Percentiles rank a stretch among this genome's conserved stretches.
Evolutionary conservation across 2,113 vertebrate genomes (phyloP).

Genomic region (Isurus oxyrinchus): DNA sequence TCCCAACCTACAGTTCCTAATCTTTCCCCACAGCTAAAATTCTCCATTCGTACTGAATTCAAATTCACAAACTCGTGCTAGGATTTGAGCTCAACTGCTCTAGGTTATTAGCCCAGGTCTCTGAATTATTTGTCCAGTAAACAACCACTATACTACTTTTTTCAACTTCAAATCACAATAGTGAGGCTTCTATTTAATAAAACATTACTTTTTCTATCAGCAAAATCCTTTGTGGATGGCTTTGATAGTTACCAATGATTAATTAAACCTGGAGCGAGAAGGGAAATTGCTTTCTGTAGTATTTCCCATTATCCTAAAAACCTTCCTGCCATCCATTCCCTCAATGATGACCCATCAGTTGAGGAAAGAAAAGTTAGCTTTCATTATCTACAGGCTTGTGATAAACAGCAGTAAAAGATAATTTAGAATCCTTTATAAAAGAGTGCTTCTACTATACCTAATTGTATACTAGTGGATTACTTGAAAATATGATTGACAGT

Average conservation of each 20-base stretch:
- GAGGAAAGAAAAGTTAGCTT: background rate
- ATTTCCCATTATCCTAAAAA: background rate
- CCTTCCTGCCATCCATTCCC: background rate
- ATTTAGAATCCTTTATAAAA: background rate
- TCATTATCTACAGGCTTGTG: background rate
- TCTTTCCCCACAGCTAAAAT: background rate
- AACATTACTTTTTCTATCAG: background rate
- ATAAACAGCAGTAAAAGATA: background rate
- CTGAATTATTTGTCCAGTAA: background rate
- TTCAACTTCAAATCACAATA: background rate
- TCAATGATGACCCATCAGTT: background rate
- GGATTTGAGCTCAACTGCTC: background rate
- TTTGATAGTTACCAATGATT: background rate
- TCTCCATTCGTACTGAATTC: background rate
- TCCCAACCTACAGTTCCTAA: background rate
- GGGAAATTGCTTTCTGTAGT: background rate
- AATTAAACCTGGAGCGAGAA: background rate
- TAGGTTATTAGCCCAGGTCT: too few species aligned
- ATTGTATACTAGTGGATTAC: too few species aligned
- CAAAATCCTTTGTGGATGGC: background rate
- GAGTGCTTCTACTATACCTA: background rate
- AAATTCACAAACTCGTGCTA: background rate
- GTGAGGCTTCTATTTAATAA: background rate
- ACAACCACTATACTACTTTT: background rate
- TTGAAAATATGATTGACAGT: too few species aligned